phyloP scores from a whole-genome alignment of 2,797 vertebrate genomes.

The Antennarius maculatus region DNA sequence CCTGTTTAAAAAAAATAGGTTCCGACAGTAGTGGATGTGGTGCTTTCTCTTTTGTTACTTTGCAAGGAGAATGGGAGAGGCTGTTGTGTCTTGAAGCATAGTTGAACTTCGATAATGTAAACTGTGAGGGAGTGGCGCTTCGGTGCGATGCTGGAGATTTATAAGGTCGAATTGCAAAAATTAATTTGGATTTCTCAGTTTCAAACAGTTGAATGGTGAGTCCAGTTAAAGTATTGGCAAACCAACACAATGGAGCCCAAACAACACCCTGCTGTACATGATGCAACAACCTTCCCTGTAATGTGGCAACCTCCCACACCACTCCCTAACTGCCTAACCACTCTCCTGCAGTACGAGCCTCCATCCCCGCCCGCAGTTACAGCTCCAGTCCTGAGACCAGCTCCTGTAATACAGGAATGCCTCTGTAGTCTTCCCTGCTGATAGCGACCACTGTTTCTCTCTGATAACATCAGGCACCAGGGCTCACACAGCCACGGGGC shows the following conservation, averaged over 20 bases:
- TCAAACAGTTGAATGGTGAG: conserved; percentile 28
- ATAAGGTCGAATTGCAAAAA: conserved; percentile 30
- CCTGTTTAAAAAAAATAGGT: not conserved
- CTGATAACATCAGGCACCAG: conserved; percentile 85
- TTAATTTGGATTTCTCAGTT: conserved; percentile 29
- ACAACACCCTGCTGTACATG: conserved; percentile 59
- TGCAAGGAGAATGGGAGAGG: not conserved
- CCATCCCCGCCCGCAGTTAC: conserved; percentile 27
- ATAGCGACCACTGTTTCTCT: conserved; percentile 67
- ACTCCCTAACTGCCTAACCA: conserved; percentile 37
- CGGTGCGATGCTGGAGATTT: conserved; percentile 22
- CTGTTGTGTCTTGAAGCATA: too few species aligned
- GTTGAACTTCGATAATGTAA: not conserved
- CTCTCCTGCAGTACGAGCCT: conserved; percentile 19
- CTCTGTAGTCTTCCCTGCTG: conserved; percentile 68
- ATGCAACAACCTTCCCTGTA: conserved; percentile 39
- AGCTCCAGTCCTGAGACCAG: conserved; percentile 41
- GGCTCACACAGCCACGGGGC: conserved; percentile 73
- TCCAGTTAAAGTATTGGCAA: conserved; percentile 30
- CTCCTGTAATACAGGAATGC: conserved; percentile 74
- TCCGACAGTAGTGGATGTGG: not conserved
- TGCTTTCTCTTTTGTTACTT: not conserved
- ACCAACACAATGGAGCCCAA: conserved; percentile 27
- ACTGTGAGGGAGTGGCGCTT: conserved; percentile 1
- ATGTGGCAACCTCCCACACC: conserved; percentile 40